Evolutionary conservation across 1,140 invertebrate species (phyloP).

Genomic region (Drosophila baimaii): DNA sequence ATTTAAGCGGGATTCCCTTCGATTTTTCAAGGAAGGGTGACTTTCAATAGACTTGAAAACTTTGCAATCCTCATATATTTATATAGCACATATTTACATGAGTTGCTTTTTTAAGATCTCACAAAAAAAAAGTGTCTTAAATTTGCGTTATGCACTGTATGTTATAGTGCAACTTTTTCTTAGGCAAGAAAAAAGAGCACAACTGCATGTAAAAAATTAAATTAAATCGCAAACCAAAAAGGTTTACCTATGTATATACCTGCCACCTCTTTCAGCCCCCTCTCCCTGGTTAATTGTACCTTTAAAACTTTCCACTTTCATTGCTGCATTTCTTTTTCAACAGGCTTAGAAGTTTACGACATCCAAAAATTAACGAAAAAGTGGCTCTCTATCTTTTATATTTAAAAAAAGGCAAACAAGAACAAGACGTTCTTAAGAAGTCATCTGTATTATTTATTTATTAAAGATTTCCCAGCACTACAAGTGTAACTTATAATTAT

Average conservation of each 20-base stretch:
- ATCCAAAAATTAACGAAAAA: background rate
- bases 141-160: slow-evolving; percentile 2
- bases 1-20: too few relatives aligned
- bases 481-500: too few relatives aligned
- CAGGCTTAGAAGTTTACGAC: background rate
- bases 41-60: too few relatives aligned
- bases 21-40: too few relatives aligned
- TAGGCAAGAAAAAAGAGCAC: slow-evolving; percentile 6
- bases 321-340: background rate
- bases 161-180: slow-evolving; percentile 38
- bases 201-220: slow-evolving; percentile 26
- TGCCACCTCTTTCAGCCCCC: background rate
- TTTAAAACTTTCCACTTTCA: slow-evolving; percentile 33
- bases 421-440: too few relatives aligned
- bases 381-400: background rate
- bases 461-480: too few relatives aligned
- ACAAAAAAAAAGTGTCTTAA: background rate
- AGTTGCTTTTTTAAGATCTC: too few relatives aligned
- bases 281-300: too few relatives aligned
- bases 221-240: slow-evolving; percentile 19
- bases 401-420: too few relatives aligned
- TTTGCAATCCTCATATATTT: too few relatives aligned
- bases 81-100: too few relatives aligned
- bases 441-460: too few relatives aligned
- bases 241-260: background rate